phyloP scores from a whole-genome alignment of 53 echinoderm and acorn worm genomes.

The Antedon mediterranea region DNA sequence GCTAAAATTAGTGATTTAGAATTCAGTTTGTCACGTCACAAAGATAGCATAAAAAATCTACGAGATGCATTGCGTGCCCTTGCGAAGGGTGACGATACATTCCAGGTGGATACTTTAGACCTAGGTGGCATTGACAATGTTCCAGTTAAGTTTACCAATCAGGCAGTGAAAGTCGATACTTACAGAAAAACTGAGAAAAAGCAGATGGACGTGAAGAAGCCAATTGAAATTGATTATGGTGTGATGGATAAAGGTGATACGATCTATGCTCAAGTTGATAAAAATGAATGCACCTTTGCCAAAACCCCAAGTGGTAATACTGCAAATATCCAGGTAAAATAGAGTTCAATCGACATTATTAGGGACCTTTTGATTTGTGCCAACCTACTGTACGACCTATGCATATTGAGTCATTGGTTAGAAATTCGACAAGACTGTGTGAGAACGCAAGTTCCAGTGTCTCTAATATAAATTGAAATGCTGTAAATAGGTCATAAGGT shows the following conservation, averaged over 20 bases:
- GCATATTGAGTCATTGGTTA: too few relatives aligned
- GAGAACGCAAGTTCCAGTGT: too few relatives aligned
- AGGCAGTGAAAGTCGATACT: background rate
- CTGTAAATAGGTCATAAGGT: too few relatives aligned
- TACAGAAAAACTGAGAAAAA: background rate
- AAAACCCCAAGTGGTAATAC: constrained; percentile 54
- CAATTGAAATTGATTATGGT: background rate
- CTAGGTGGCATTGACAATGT: constrained; percentile 2
- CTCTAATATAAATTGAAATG: too few relatives aligned
- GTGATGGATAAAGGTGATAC: constrained; percentile 4
- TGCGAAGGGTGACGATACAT: constrained; percentile 36
- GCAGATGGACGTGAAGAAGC: constrained; percentile 3
- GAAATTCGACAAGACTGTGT: too few relatives aligned
- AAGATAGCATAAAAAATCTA: constrained; percentile 60
- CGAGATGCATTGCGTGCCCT: constrained; percentile 53
- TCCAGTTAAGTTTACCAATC: constrained; percentile 1
- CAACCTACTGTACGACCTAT: too few relatives aligned
- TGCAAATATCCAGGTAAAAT: constrained; percentile 68
- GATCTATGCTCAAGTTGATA: constrained; percentile 32
- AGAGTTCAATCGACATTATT: too few relatives aligned
- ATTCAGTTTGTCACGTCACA: constrained; percentile 51
- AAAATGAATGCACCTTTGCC: constrained; percentile 66
- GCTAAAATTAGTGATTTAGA: constrained; percentile 56
- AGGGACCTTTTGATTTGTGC: too few relatives aligned
- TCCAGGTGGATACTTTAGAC: constrained; percentile 33